phyloP scores from a whole-genome alignment of 2,888 invertebrate genomes.

The Meandrusa payeni region DNA sequence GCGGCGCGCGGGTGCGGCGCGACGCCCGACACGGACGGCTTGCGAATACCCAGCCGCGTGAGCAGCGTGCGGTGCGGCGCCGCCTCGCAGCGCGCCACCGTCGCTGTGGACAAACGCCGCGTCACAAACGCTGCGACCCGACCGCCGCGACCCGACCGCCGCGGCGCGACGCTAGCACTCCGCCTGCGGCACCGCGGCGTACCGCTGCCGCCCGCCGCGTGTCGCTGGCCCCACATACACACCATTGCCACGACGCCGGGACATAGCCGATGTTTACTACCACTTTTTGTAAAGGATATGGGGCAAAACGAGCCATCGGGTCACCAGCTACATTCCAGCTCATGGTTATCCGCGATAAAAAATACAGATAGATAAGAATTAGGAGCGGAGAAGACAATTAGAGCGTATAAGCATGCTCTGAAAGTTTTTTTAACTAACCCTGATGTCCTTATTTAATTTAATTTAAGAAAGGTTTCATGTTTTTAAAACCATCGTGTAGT shows the following conservation, averaged over 20 bases:
- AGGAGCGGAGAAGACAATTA: too few relatives aligned
- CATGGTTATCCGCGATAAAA: too few relatives aligned
- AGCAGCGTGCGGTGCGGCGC: constrained; percentile 84
- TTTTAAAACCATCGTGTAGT: too few relatives aligned
- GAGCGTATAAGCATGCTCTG: too few relatives aligned
- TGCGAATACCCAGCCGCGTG: constrained; percentile 92
- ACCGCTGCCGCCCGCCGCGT: constrained; percentile 45
- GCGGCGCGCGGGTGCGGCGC: constrained; percentile 86
- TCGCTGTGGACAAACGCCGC: constrained; percentile 81
- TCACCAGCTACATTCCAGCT: too few relatives aligned
- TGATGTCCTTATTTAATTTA: too few relatives aligned
- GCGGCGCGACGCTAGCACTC: constrained; percentile 40
- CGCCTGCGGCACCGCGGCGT: constrained; percentile 57
- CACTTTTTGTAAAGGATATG: too few relatives aligned
- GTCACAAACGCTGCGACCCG: constrained; percentile 31
- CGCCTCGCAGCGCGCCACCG: constrained; percentile 46
- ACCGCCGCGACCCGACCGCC: constrained; percentile 28
- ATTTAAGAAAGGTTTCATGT: too few relatives aligned
- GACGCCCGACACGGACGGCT: constrained; percentile 92
- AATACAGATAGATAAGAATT: too few relatives aligned
- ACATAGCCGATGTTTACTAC: constrained; percentile 9
- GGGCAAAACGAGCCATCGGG: too few relatives aligned
- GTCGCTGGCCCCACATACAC: constrained; percentile 52
- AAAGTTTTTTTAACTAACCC: too few relatives aligned
- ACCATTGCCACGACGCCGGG: constrained; percentile 47